Evolutionary conservation across 2,797 vertebrate genomes (phyloP).

Genomic region (Yasuhikotakia modesta): DNA sequence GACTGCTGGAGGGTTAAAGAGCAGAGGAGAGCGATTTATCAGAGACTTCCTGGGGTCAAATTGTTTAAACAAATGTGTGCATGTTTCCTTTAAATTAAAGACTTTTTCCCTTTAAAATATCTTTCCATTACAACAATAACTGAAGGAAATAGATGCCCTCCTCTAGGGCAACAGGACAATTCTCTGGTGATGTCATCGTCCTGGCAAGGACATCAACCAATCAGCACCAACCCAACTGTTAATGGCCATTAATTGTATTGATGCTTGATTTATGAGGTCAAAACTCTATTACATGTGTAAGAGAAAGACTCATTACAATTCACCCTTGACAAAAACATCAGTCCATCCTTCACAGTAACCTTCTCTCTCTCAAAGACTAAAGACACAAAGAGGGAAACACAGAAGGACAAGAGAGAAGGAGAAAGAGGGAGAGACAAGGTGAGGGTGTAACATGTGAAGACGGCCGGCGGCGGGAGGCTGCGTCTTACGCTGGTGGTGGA

Average conservation of each 20-base stretch:
- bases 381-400: slow-evolving; percentile 59
- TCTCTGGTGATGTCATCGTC: slow-evolving; percentile 49
- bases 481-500: too few relatives aligned
- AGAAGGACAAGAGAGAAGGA: slow-evolving; percentile 12
- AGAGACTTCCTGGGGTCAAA: slow-evolving; percentile 48
- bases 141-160: too few relatives aligned
- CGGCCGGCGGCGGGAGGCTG: slow-evolving; percentile 62
- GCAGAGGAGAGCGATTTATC: slow-evolving; percentile 49
- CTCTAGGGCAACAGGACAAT: slow-evolving; percentile 11
- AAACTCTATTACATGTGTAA: slow-evolving; percentile 60
- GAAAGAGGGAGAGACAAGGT: slow-evolving; percentile 46
- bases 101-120: too few relatives aligned
- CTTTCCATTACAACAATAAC: too few relatives aligned
- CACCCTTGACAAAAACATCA: slow-evolving; percentile 67
- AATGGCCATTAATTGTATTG: slow-evolving; percentile 67
- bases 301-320: slow-evolving; percentile 73
- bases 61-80: too few relatives aligned
- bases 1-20: slow-evolving; percentile 47
- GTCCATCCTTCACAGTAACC: slow-evolving; percentile 79
- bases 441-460: slow-evolving; percentile 66
- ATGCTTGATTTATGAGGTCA: slow-evolving; percentile 67
- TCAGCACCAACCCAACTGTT: slow-evolving; percentile 59
- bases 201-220: slow-evolving; percentile 61
- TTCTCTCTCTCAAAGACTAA: slow-evolving; percentile 68
- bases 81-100: too few relatives aligned